phyloP scores from a whole-genome alignment of 2,113 vertebrate species.

The Microtus montanus region DNA sequence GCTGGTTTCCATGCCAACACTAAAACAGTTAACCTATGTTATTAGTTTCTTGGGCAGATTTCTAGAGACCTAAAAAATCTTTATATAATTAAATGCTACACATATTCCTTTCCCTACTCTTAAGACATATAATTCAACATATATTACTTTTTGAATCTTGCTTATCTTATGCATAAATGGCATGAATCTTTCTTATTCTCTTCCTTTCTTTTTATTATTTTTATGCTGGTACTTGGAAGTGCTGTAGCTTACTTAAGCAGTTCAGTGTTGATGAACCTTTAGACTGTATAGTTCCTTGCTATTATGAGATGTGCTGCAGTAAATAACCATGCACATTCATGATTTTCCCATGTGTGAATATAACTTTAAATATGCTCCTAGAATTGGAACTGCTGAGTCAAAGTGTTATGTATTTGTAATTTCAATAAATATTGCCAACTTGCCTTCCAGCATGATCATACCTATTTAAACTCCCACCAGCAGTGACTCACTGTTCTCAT shows the following conservation, averaged over 20 bases:
- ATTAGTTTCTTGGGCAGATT: constrained; percentile 43
- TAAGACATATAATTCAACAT: background rate
- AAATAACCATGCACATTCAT: constrained; percentile 64
- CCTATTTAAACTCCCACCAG: constrained; percentile 80
- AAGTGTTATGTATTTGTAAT: constrained; percentile 75
- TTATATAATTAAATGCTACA: background rate
- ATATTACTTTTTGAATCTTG: background rate
- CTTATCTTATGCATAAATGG: background rate
- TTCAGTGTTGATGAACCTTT: constrained; percentile 38
- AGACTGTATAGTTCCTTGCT: constrained; percentile 23
- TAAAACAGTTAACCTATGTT: constrained; percentile 26
- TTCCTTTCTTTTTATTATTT: background rate
- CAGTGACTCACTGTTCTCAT: constrained; percentile 75
- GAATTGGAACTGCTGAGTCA: constrained; percentile 79
- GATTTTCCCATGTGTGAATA: constrained; percentile 63
- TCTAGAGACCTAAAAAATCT: constrained; percentile 30
- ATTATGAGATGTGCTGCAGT: constrained; percentile 37
- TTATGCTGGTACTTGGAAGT: constrained; percentile 22
- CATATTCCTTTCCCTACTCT: background rate
- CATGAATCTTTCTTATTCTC: background rate
- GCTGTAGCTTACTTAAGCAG: constrained; percentile 30
- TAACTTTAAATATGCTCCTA: constrained; percentile 62
- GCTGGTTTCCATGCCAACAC: background rate
- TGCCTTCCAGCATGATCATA: constrained; percentile 76
- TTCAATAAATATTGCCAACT: constrained; percentile 78